A percentile compares a stretch with the other conserved stretches of the same genome.
phyloP scores from a whole-genome alignment of 1,140 invertebrate genomes.

The Luehdorfia chinensis region DNA sequence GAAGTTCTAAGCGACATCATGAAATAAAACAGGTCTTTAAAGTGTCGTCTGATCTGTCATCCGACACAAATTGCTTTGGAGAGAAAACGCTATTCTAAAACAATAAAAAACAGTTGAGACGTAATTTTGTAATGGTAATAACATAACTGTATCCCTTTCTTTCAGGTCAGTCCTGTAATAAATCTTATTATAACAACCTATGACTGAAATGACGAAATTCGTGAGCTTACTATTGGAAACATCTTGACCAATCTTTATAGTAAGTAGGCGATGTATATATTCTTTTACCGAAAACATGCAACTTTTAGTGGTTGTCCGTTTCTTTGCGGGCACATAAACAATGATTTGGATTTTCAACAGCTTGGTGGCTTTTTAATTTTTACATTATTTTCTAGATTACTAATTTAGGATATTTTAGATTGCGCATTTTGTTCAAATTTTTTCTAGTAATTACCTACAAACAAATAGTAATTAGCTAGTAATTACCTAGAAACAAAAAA shows the following conservation, averaged over 20 bases:
- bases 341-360: no score
- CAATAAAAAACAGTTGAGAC: slow-evolving; percentile 12
- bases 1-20: slow-evolving; percentile 42
- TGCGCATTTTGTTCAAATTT: no score
- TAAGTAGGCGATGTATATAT: slow-evolving; percentile 49
- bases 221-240: slow-evolving; percentile 55
- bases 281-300: no score
- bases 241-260: slow-evolving; percentile 74
- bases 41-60: slow-evolving; percentile 74
- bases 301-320: no score
- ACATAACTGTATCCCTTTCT: slow-evolving; percentile 24
- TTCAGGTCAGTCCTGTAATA: slow-evolving; percentile 47
- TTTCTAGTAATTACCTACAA: no score
- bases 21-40: slow-evolving; percentile 63
- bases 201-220: slow-evolving; percentile 61
- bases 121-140: slow-evolving; percentile 14
- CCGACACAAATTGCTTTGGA: slow-evolving; percentile 48
- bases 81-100: slow-evolving; percentile 33
- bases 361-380: no score
- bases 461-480: no score
- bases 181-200: slow-evolving; percentile 18
- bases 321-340: no score
- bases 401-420: no score
- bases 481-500: no score
- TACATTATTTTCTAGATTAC: no score